Conservation (phyloP, 2,888 invertebrate genomes). For the Pimpla rufipes region DNA sequence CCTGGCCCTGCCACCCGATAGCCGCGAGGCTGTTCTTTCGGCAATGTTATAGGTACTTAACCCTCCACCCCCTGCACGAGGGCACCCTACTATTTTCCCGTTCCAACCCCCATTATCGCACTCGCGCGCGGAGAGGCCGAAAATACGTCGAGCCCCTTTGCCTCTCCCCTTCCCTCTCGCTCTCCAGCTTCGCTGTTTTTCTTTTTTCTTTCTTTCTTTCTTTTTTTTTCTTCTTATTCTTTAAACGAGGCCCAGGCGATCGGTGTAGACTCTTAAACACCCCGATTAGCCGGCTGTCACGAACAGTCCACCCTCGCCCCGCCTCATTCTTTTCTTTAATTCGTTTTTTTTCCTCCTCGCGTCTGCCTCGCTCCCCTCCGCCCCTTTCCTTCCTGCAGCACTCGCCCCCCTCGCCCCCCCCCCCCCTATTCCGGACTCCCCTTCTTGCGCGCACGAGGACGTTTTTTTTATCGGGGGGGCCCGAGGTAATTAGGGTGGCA, state of each 20-base stretch:
- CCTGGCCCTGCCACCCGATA: too few relatives aligned
- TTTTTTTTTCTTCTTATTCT: conserved; percentile 55
- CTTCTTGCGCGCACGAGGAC: conserved; percentile 24
- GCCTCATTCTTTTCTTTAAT: conserved; percentile 85
- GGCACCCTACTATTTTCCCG: conserved; percentile 52
- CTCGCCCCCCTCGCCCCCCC: conserved; percentile 69
- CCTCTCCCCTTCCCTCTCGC: conserved; percentile 36
- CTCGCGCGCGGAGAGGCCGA: conserved; percentile 72
- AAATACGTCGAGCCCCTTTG: conserved; percentile 79
- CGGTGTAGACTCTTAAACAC: conserved; percentile 86
- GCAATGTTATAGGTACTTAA: conserved; percentile 36
- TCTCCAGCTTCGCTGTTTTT: conserved; percentile 12
- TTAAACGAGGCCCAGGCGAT: conserved; percentile 85
- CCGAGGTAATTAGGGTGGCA: conserved; percentile 85
- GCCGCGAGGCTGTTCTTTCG: conserved; percentile 25
- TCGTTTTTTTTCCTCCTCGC: conserved; percentile 77
- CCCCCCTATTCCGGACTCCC: conserved; percentile 64
- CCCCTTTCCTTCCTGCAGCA: conserved; percentile 68
- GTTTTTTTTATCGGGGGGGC: conserved; percentile 79
- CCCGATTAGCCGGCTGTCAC: conserved; percentile 85
- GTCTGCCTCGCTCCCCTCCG: conserved; percentile 67
- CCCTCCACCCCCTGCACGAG: conserved; percentile 54
- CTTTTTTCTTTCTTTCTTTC: conserved; percentile 8
- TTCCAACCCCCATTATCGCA: conserved; percentile 83
- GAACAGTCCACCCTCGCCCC: conserved; percentile 84